Conservation (phyloP, 1,140 invertebrate species). For the Pachyrhynchus sulphureomaculatus region DNA sequence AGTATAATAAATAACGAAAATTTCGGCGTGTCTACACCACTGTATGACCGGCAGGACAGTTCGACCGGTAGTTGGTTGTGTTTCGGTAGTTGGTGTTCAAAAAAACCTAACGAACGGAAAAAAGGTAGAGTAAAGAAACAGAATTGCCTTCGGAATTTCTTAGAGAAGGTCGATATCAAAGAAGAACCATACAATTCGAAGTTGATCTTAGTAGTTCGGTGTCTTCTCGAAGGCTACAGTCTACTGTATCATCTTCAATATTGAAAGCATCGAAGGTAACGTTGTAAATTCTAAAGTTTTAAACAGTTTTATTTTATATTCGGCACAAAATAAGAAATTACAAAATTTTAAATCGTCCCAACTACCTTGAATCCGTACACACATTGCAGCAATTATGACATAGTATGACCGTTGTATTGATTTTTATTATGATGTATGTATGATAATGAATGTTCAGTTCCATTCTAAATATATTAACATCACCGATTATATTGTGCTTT, state of each 20-base stretch:
- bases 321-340: background rate
- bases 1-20: constrained; percentile 13
- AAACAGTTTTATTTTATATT: background rate
- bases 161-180: constrained; percentile 20
- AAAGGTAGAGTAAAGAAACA: constrained; percentile 9
- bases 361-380: background rate
- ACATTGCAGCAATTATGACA: background rate
- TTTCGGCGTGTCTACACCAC: constrained; percentile 3
- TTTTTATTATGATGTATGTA: background rate
- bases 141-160: background rate
- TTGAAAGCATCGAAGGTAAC: constrained; percentile 23
- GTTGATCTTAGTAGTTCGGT: constrained; percentile 21
- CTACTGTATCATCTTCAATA: constrained; percentile 21
- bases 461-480: too few species aligned
- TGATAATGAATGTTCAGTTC: too few species aligned
- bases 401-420: background rate
- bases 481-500: too few species aligned
- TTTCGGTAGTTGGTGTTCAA: constrained; percentile 7
- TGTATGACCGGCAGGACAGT: background rate
- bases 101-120: constrained; percentile 4
- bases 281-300: background rate
- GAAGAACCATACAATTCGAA: constrained; percentile 30
- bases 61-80: constrained; percentile 17
- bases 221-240: constrained; percentile 15
- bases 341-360: background rate